Base-by-base conservation (phyloP, 1,140 invertebrate species). In the Globodera ellingtonae region DNA sequence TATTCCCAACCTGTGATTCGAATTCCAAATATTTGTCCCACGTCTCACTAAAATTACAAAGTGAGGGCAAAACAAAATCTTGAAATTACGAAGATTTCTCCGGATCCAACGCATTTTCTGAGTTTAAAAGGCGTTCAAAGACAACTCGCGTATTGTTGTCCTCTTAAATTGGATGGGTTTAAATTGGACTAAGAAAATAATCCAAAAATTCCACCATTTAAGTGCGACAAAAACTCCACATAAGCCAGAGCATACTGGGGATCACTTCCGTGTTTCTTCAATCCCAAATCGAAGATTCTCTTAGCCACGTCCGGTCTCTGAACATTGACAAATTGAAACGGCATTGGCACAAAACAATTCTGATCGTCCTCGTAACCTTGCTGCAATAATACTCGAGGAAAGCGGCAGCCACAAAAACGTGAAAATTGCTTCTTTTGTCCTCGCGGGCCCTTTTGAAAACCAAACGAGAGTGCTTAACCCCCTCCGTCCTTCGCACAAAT, bases 381-480 rank as follows among this genome's bases (percentile, higher is more conserved):
- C 94, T 98, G 89, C 96, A 98, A 89, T 98, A 98, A 90, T 99
- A 99, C 91, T 99, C 98, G 95, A 99, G 98, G 0, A 98, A 91
- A 0, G 97, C 96, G 18, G 97, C 96, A 1, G 96, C 94, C 4
- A 98, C 95, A 89, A 94, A 99, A 65, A 98, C 94, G 89, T 99
- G 96, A 90, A 95, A 95, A 52, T 93, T 93, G 0, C 93, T 94
- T 21, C 94, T 92, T 4, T 92, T 87, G 90, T 99, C 97, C 90
- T 98, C 96, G 69, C 98, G 90, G 0, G 96, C 96, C 86, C 94
- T 92, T 91, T 98, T 98, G 87, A 99, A 99, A 47, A 99, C 94
- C 18, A 92, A 92, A 84, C 97, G 91, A 0, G 97, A 96, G 0
- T 95, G 94, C 90, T 97, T 98, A 62, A 99, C 98, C 56, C 97